Conservation (phyloP, 2,888 invertebrate genomes). For the Nemoura dubitans region DNA sequence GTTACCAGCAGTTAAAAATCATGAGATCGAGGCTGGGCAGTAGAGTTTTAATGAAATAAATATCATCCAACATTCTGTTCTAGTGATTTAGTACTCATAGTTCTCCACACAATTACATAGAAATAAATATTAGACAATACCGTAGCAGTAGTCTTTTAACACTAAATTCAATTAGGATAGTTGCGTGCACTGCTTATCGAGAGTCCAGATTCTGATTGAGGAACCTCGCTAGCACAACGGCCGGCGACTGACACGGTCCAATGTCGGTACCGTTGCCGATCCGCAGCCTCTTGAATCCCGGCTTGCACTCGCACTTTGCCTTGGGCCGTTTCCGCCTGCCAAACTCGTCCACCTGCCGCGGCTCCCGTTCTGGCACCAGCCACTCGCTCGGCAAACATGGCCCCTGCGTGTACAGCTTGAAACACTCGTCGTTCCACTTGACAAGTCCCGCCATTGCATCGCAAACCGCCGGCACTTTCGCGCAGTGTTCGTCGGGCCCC, state of each 20-base stretch:
- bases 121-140: not conserved
- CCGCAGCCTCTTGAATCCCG: slow-evolving; percentile 66
- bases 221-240: slow-evolving; percentile 72
- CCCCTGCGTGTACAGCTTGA: slow-evolving; percentile 79
- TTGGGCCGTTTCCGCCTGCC: slow-evolving; percentile 56
- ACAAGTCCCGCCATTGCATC: slow-evolving; percentile 71
- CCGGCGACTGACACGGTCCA: slow-evolving; percentile 69
- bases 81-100: not conserved
- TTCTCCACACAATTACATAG: not conserved
- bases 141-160: not conserved
- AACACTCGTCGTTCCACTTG: slow-evolving; percentile 74
- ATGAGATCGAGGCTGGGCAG: too few relatives aligned
- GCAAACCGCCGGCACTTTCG: slow-evolving; percentile 59
- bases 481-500: slow-evolving; percentile 47
- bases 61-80: too few relatives aligned
- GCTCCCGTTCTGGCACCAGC: slow-evolving; percentile 67
- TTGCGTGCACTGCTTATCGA: not conserved
- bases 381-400: slow-evolving; percentile 79
- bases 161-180: too few relatives aligned
- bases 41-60: too few relatives aligned
- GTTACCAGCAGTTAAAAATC: too few relatives aligned
- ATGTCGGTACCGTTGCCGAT: slow-evolving; percentile 55
- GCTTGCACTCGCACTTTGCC: slow-evolving; percentile 75
- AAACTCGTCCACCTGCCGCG: slow-evolving; percentile 52
- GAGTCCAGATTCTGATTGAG: slow-evolving; percentile 59